Evolutionary conservation across 2,113 vertebrate species (phyloP).

Genomic region (Ptilonorhynchus violaceus): DNA sequence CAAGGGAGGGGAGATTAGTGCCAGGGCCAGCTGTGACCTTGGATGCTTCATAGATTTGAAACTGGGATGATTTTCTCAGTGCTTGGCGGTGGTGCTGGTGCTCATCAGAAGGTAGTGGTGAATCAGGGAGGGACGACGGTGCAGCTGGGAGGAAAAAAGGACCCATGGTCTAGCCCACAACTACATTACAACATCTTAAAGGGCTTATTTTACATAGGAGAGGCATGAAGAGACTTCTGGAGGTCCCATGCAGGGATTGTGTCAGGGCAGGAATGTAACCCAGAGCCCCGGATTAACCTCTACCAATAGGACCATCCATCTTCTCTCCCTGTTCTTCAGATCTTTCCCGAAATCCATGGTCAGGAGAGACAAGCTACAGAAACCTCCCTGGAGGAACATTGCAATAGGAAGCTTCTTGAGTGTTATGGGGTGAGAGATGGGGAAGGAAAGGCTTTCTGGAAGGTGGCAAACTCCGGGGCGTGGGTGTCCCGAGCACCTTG

Average conservation of each 20-base stretch:
- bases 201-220: not conserved
- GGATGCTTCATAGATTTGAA: not conserved
- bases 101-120: not conserved
- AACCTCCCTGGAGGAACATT: not conserved
- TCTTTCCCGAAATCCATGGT: not conserved
- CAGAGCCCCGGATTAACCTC: not conserved
- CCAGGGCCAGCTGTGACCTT: constrained; percentile 6
- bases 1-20: not conserved
- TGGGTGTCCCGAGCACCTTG: not conserved
- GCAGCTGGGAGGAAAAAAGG: not conserved
- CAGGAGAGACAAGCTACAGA: not conserved
- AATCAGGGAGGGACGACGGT: not conserved
- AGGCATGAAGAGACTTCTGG: not conserved
- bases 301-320: not conserved
- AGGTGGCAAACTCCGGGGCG: not conserved
- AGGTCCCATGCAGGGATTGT: not conserved
- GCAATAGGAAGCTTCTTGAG: not conserved
- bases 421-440: not conserved
- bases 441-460: not conserved
- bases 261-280: constrained; percentile 17
- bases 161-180: fast-evolving
- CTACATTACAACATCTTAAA: not conserved
- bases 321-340: not conserved
- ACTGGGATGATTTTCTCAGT: not conserved
- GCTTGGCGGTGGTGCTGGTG: not conserved